These are phyloP conservation scores for Ophion slaviceki DNA, from an alignment of 2,888 invertebrate genomes.

Conservation along the genomic window DNA sequence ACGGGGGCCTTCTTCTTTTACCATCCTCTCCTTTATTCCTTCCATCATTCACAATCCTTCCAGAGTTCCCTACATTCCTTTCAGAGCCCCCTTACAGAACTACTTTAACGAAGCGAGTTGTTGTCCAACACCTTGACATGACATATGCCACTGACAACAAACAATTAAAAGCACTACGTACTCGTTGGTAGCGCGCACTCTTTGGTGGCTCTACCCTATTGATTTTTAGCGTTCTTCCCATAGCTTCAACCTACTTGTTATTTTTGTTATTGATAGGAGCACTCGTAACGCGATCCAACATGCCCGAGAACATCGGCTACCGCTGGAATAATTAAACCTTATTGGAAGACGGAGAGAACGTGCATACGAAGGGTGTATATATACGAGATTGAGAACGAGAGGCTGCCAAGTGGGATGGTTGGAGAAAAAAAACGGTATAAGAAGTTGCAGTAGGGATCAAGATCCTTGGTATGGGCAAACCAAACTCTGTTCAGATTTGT, in stretches of 20 bases:
- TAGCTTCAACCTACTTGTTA: slow-evolving; percentile 21
- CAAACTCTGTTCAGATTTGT: slow-evolving; percentile 19
- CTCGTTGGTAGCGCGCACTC: too few relatives aligned
- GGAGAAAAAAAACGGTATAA: slow-evolving; percentile 24
- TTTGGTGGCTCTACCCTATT: background rate
- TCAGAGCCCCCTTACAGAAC: too few relatives aligned
- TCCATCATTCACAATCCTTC: too few relatives aligned
- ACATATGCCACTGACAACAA: too few relatives aligned
- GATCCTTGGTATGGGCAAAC: slow-evolving; percentile 42
- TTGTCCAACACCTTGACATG: too few relatives aligned
- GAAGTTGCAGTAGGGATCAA: slow-evolving; percentile 56
- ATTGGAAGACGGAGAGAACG: background rate
- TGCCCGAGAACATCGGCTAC: background rate
- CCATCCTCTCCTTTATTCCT: too few relatives aligned
- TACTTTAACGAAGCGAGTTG: too few relatives aligned
- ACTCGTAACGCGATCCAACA: slow-evolving; percentile 49
- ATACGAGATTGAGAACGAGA: slow-evolving; percentile 42
- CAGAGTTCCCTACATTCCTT: too few relatives aligned
- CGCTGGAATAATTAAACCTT: background rate
- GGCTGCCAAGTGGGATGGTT: slow-evolving; percentile 28
- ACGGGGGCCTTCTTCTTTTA: too few relatives aligned
- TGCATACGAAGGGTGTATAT: slow-evolving; percentile 54
- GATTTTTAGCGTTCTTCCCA: slow-evolving; percentile 12
- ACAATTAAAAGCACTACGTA: too few relatives aligned
- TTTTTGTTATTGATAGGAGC: slow-evolving; percentile 43